Evolutionary conservation across 1,140 invertebrate species (phyloP), one percentile per base, ranked within the genome.

Genomic region (Asbolus verrucosus): DNA sequence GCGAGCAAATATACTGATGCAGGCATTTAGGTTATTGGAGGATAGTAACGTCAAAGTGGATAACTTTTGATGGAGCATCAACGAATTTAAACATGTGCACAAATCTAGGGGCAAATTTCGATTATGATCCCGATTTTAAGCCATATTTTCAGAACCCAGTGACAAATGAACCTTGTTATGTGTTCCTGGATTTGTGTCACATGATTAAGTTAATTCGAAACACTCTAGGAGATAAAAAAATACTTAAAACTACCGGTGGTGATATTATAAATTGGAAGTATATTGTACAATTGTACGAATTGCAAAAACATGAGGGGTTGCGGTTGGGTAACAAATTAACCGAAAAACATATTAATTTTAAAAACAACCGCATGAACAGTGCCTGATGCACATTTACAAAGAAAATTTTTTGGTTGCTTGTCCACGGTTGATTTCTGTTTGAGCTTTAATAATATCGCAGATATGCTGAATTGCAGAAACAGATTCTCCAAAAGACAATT

Each of bases 141-240:
- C 60, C 67, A 2, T 68, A 5, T 16, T 72, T 69, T 41, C 14
- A 19, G 8, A 65, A 72, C 30, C 67, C 67, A 5, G 5, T 14
- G 3, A 72, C 39, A 19, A 54, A 46, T n/a, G 46, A 69, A 54
- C 6, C 4, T 77, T 43, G n/a, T n/a, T n/a, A n/a, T 69, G 11
- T 60, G 13, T 76, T 76, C 67, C 63, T 70, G 16, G 77, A 80
- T 63, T 63, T 76, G 0, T 73, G 75, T 38, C 78, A 80, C 18
- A 76, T 75, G 70, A 60, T 80, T 18, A 81, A 81, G 72, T 72
- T 81, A 61, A 43, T 80, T 6, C 21, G 80, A 16, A 81, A 79
- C 67, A 54, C 71, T 21, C 67, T 79, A n/a, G 78, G 73, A 9
- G 76, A 78, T 5, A 70, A 71, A 41, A 69, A 70, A 70, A 62